These are phyloP conservation scores for Loripinus fragilis DNA, from an alignment of 2,888 invertebrate species.

Conservation along the genomic window DNA sequence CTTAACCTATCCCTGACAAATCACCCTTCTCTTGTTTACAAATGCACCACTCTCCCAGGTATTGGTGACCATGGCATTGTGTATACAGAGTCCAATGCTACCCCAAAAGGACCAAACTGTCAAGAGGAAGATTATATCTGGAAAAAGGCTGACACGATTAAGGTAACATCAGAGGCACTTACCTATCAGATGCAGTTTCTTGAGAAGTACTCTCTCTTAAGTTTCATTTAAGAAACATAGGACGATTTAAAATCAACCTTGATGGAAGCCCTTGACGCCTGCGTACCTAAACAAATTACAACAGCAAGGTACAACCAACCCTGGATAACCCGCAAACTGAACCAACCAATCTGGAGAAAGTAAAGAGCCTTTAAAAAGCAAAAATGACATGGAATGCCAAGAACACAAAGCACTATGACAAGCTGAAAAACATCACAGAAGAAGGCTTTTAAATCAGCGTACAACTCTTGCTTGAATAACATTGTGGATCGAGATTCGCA, in stretches of 20 bases:
- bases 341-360: neutral
- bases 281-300: neutral
- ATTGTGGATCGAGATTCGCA: too few species aligned
- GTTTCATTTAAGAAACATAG: neutral
- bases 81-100: too few species aligned
- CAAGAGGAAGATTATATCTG: neutral
- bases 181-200: neutral
- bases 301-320: neutral
- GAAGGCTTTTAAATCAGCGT: neutral
- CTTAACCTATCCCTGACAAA: conserved; percentile 39
- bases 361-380: neutral
- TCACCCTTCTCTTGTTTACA: conserved; percentile 23
- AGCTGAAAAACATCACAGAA: neutral
- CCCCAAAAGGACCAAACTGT: conserved; percentile 16
- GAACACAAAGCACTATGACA: neutral
- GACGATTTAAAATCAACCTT: neutral
- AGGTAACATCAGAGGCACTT: neutral
- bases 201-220: neutral
- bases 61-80: conserved; percentile 12
- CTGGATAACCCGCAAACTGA: neutral
- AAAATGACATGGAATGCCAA: neutral
- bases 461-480: neutral
- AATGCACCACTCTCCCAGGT: conserved; percentile 24
- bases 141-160: neutral
- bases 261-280: neutral